phyloP scores from a whole-genome alignment of 1,140 invertebrate genomes.

The Lepidurus packardi region DNA sequence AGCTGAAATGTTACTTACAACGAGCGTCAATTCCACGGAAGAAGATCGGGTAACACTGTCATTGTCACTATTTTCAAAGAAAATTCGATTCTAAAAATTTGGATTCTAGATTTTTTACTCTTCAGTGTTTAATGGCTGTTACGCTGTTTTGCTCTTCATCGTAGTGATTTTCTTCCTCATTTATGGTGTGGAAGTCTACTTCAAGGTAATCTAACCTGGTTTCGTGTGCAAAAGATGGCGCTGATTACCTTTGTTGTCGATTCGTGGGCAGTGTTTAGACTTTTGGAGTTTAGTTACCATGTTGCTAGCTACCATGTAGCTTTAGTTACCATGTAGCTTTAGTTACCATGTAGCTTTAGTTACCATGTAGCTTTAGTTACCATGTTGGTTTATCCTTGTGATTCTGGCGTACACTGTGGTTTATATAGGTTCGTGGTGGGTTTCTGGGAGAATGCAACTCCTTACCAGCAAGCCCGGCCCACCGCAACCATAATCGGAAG shows the following conservation, averaged over 20 bases:
- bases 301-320: too few relatives aligned
- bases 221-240: background rate
- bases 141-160: constrained; percentile 80
- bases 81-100: constrained; percentile 30
- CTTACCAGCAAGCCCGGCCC: background rate
- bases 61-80: too few relatives aligned
- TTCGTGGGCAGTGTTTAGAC: background rate
- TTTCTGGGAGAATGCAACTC: background rate
- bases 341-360: too few relatives aligned
- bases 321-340: background rate
- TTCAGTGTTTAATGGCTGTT: constrained; percentile 85
- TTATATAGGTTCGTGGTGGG: background rate
- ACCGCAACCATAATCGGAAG: constrained; percentile 10
- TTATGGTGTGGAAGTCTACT: constrained; percentile 90
- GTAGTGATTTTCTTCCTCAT: constrained; percentile 90
- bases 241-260: background rate
- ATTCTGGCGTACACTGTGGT: background rate
- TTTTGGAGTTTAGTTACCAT: constrained; percentile 11
- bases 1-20: constrained; percentile 68
- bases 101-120: constrained; percentile 63
- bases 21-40: constrained; percentile 56
- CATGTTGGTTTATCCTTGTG: background rate
- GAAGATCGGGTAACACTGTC: constrained; percentile 52
- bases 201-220: constrained; percentile 62
- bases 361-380: background rate